Base-by-base conservation (phyloP, 2,113 vertebrate species). In the Connochaetes taurinus region DNA sequence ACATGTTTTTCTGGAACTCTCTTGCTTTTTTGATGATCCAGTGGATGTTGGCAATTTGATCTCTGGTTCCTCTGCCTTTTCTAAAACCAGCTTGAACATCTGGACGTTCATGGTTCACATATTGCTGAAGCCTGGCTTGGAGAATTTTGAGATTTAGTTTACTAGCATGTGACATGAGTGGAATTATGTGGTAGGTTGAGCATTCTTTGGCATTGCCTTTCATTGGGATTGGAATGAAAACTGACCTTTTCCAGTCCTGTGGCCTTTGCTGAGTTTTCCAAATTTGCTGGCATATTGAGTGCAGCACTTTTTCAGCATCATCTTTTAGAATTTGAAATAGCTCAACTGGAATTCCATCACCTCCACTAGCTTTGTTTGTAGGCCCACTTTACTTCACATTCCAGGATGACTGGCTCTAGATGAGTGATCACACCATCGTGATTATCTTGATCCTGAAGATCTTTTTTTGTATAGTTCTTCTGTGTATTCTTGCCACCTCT, bases 161-260 rank as follows among this genome's bases (percentile, higher is more conserved):
- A 64, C 62, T 64, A 64, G 15, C 1, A 6, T 64, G 62, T 64
- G 62, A 64, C 15, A 64, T 64, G 62, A 64, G 31, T 64, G 31
- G 15, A 64, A 4, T 17, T 17, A 16, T 17, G 31, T 0, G 1
- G 15, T n/a, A n/a, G 33, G 3, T 64, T 64, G 31, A n/a, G 2
- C 14, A 64, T n/a, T 64, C 33, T 64, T 64, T 64, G 31, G 15
- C 15, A 64, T 64, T 64, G 31, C 31, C 15, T 64, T 64, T n/a
- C 62, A 9, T n/a, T 64, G 31, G 33, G 62, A 64, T 64, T 9
- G 3, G 33, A 64, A 17, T 64, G 62, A 17, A 64, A 64, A 64
- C 15, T n/a, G 31, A 64, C 7, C 60, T 64, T 64, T 64, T 33
- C 62, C 3, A n/a, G 31, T 64, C 62, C 62, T 64, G 31, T 64